Evolutionary conservation across 64 coral and sea anemone genomes (phyloP).

Genomic region (Montipora efflorescens): DNA sequence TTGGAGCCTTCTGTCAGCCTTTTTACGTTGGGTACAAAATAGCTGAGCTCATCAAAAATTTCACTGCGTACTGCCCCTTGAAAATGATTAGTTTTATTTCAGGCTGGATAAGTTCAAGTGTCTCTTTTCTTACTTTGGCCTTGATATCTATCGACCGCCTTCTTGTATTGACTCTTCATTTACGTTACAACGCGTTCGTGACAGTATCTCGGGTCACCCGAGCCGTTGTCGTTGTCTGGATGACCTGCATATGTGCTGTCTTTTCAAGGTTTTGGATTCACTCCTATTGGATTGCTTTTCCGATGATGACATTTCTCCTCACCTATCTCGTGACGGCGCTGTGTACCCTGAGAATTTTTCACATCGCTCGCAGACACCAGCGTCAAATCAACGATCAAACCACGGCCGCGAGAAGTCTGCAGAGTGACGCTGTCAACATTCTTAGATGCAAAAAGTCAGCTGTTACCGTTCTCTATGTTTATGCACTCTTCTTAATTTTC

Average conservation of each 20-base stretch:
- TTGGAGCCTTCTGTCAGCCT: slow-evolving; percentile 60
- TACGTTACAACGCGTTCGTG: slow-evolving; percentile 43
- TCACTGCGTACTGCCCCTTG: slow-evolving; percentile 32
- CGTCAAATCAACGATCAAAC: neutral
- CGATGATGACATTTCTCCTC: neutral
- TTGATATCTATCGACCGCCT: slow-evolving; percentile 53
- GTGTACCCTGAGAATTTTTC: slow-evolving; percentile 51
- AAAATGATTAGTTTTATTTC: slow-evolving; percentile 30
- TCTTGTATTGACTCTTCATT: slow-evolving; percentile 55
- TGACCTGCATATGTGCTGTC: slow-evolving; percentile 1
- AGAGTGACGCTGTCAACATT: slow-evolving; percentile 16
- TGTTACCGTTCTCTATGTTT: slow-evolving; percentile 68
- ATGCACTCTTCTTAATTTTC: slow-evolving; percentile 62
- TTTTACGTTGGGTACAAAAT: slow-evolving; percentile 47
- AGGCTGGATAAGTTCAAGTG: slow-evolving; percentile 30
- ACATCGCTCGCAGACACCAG: slow-evolving; percentile 43
- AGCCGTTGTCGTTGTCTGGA: slow-evolving; percentile 26
- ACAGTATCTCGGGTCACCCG: slow-evolving; percentile 13
- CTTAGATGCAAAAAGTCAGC: slow-evolving; percentile 66
- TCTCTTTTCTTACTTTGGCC: slow-evolving; percentile 43
- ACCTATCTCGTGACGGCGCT: neutral
- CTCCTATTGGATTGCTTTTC: neutral
- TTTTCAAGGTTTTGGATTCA: neutral
- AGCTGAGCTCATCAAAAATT: slow-evolving; percentile 38
- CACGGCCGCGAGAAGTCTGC: neutral